These are phyloP conservation scores for Balaeniceps rex DNA, from an alignment of 2,113 vertebrate genomes.

Conservation along the genomic window DNA sequence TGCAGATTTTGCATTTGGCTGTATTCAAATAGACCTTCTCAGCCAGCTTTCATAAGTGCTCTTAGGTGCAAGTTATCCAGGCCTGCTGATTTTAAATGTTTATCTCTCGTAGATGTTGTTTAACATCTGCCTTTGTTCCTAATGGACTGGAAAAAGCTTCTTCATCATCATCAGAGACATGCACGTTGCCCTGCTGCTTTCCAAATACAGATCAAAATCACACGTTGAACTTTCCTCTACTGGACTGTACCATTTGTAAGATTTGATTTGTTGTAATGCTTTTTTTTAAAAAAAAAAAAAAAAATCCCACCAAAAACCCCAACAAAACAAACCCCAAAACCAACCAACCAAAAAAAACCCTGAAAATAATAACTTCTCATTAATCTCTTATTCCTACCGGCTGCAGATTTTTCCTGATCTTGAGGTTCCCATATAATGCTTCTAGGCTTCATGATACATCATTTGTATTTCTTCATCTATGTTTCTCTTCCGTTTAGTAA, in stretches of 20 bases:
- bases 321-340: not conserved
- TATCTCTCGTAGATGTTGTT: not conserved
- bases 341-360: not conserved
- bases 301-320: not conserved
- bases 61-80: not conserved
- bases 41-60: not conserved
- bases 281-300: not conserved
- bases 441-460: not conserved
- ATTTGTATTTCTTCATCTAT: not conserved
- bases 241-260: not conserved
- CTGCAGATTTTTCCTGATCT: not conserved
- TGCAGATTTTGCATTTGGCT: not conserved
- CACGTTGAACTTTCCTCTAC: not conserved
- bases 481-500: not conserved
- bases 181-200: not conserved
- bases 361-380: not conserved
- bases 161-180: not conserved
- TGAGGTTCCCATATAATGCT: not conserved
- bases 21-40: not conserved
- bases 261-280: not conserved
- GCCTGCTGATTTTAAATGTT: conserved; percentile 9
- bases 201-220: not conserved
- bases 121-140: conserved; percentile 25
- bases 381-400: not conserved
- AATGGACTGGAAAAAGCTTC: conserved; percentile 31